phyloP scores from a whole-genome alignment of 2,888 invertebrate genomes.

The Amaurobius ferox region DNA sequence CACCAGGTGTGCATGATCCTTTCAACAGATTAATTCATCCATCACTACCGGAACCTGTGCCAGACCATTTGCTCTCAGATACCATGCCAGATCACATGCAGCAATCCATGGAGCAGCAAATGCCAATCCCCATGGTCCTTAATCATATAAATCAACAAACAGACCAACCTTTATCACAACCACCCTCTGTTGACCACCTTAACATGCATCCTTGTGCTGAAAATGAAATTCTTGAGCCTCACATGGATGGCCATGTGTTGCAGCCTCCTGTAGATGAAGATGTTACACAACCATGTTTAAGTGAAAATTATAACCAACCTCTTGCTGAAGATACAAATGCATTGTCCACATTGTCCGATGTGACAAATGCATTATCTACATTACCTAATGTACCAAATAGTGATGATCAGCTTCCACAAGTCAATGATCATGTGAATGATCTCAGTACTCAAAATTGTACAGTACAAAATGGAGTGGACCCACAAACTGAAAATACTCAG shows the following conservation, averaged over 20 bases:
- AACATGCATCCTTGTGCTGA: not conserved
- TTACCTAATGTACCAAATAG: not conserved
- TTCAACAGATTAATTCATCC: slow-evolving; percentile 9
- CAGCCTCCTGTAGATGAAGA: not conserved
- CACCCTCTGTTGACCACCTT: not conserved
- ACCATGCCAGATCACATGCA: slow-evolving; percentile 37
- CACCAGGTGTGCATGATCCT: slow-evolving; percentile 8
- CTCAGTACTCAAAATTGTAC: not conserved
- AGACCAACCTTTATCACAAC: slow-evolving; percentile 5
- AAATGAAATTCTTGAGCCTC: not conserved
- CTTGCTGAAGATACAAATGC: not conserved
- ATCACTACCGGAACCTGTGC: slow-evolving; percentile 44
- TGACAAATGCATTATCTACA: too few species aligned
- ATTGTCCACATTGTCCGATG: too few species aligned
- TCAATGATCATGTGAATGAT: slow-evolving; percentile 7
- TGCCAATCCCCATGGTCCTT: slow-evolving; percentile 10
- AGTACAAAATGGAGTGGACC: not conserved
- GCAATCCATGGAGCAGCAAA: slow-evolving; percentile 20
- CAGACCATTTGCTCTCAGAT: slow-evolving; percentile 37
- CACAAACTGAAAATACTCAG: not conserved
- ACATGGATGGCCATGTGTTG: not conserved
- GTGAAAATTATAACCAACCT: not conserved
- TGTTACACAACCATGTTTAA: slow-evolving; percentile 4
- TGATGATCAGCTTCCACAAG: not conserved
- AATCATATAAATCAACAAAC: not conserved